Evolutionary conservation across 1,140 invertebrate species (phyloP).

Genomic region (Aphelenchoides avenae): DNA sequence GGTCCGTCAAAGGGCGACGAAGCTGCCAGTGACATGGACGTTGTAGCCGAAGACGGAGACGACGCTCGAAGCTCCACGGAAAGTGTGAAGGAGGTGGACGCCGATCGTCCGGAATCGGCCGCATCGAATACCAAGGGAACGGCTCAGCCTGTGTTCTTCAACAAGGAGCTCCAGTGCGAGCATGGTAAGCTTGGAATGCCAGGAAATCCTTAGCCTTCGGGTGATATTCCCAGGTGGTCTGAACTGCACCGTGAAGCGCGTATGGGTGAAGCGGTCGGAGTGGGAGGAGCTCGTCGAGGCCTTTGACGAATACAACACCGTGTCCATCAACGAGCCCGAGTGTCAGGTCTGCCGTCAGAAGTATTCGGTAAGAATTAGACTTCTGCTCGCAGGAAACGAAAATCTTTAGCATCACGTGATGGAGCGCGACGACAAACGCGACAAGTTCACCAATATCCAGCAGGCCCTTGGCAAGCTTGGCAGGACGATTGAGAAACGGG

Average conservation of each 20-base stretch:
- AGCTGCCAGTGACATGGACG: constrained; percentile 1
- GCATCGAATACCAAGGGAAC: constrained; percentile 12
- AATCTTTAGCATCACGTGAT: constrained; percentile 8
- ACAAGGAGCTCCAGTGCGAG: constrained; percentile 21
- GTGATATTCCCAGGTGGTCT: constrained; percentile 21
- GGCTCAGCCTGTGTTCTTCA: constrained; percentile 11
- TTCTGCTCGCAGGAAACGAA: not conserved
- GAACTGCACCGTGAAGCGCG: constrained; percentile 14
- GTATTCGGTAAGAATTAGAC: constrained; percentile 12
- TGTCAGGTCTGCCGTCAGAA: constrained; percentile 20
- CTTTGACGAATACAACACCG: constrained; percentile 10
- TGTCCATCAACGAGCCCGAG: constrained; percentile 8
- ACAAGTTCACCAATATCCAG: constrained; percentile 20
- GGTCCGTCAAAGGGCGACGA: not conserved
- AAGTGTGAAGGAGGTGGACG: not conserved
- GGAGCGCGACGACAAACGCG: constrained; percentile 13
- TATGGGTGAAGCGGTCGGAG: constrained; percentile 17
- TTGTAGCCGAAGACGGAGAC: constrained; percentile 9
- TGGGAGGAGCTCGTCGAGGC: constrained; percentile 13
- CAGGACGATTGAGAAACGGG: constrained; percentile 9
- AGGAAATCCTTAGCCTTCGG: constrained; percentile 5
- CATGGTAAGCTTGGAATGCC: constrained; percentile 12
- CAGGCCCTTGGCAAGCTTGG: constrained; percentile 13
- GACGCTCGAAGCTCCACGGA: constrained; percentile 17
- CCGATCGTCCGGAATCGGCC: constrained; percentile 12